phyloP scores from a whole-genome alignment of 2,113 vertebrate species.

The Sapajus apella region DNA sequence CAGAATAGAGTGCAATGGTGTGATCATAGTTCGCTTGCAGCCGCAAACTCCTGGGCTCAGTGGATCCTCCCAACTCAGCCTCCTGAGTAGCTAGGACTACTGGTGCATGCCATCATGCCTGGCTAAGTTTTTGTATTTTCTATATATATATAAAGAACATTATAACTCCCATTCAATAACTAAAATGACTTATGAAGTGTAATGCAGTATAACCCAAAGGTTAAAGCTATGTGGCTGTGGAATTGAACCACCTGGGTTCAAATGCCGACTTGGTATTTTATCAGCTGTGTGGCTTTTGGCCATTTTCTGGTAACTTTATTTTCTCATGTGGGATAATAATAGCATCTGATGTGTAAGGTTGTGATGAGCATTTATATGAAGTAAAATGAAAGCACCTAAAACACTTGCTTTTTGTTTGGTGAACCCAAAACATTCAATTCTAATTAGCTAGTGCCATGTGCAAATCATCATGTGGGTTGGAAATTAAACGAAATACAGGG shows the following conservation, averaged over 20 bases:
- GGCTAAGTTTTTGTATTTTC: too few relatives aligned
- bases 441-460: neutral
- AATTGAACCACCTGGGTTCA: neutral
- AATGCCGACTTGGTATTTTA: neutral
- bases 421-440: neutral
- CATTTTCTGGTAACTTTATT: neutral
- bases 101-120: too few relatives aligned
- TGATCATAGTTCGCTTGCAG: too few relatives aligned
- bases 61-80: too few relatives aligned
- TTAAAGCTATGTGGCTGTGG: neutral
- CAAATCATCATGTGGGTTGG: neutral
- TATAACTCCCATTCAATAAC: neutral
- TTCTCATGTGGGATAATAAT: neutral
- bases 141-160: neutral
- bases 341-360: neutral
- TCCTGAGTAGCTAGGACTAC: too few relatives aligned
- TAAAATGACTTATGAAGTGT: neutral
- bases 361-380: neutral
- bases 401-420: neutral
- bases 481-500: neutral
- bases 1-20: too few relatives aligned
- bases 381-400: neutral
- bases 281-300: neutral
- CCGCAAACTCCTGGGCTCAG: too few relatives aligned
- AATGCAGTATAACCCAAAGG: neutral